These are phyloP conservation scores for Crepidodera aurea DNA, from an alignment of 2,888 invertebrate species.

Conservation along the genomic window DNA sequence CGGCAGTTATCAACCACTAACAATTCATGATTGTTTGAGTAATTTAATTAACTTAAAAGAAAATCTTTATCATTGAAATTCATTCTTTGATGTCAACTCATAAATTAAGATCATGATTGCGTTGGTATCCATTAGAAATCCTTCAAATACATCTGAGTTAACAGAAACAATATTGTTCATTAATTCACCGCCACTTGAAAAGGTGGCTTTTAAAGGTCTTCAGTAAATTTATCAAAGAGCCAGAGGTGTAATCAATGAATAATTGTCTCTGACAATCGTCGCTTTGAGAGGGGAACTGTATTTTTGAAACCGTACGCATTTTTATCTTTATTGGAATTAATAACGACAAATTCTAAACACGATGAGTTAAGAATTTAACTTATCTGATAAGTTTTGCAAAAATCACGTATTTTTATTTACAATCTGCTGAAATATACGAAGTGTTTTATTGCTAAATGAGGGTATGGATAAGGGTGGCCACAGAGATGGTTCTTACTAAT, in stretches of 20 bases:
- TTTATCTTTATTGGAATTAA: too few relatives aligned
- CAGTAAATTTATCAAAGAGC: slow-evolving; percentile 2
- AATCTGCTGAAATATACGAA: too few relatives aligned
- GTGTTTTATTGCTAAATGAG: too few relatives aligned
- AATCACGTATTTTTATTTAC: too few relatives aligned
- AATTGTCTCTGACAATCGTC: slow-evolving; percentile 1
- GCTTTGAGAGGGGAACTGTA: background rate
- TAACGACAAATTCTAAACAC: too few relatives aligned
- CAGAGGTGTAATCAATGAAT: slow-evolving; percentile 5
- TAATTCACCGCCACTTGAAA: slow-evolving; percentile 10
- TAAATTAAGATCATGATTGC: slow-evolving; percentile 1
- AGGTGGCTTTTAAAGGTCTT: slow-evolving; percentile 13
- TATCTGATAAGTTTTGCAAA: too few relatives aligned
- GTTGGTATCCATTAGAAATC: slow-evolving; percentile 9
- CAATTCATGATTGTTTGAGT: too few relatives aligned
- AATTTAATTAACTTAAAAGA: background rate
- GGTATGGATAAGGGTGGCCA: too few relatives aligned
- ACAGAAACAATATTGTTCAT: slow-evolving; percentile 18
- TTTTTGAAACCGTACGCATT: background rate
- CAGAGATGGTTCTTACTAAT: too few relatives aligned
- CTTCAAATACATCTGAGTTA: slow-evolving; percentile 2
- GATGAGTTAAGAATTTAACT: too few relatives aligned
- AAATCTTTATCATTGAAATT: background rate
- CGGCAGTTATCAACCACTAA: too few relatives aligned
- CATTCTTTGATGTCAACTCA: slow-evolving; percentile 1